Conservation (phyloP, 2,888 invertebrate genomes). For the Aspidapion aeneum region DNA sequence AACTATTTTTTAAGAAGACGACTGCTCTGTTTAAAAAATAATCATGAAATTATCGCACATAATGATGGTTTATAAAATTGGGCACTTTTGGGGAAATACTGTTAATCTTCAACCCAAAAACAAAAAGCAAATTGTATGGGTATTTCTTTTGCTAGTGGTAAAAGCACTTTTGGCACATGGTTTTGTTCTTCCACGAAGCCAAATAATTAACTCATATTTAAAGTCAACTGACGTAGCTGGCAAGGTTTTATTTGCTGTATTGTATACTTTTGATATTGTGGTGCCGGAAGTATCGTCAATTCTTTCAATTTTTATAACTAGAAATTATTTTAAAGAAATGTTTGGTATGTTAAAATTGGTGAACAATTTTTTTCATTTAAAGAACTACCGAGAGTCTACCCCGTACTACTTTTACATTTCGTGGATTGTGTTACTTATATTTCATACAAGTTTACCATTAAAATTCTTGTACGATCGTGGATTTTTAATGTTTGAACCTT, state of each 20-base stretch:
- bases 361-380: background rate
- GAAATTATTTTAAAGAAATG: background rate
- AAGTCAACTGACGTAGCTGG: background rate
- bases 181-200: no score
- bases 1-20: no score
- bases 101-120: background rate
- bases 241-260: background rate
- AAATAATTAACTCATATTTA: no score
- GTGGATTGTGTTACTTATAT: background rate
- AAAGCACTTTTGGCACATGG: no score
- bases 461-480: background rate
- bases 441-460: background rate
- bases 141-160: background rate
- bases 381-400: background rate
- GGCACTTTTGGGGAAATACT: background rate
- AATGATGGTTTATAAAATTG: background rate
- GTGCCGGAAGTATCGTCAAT: background rate
- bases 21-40: background rate
- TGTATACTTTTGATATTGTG: background rate
- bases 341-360: background rate
- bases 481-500: background rate
- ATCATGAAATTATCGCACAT: background rate
- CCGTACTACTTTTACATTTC: background rate
- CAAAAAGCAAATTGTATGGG: background rate
- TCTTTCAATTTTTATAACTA: background rate